These are phyloP conservation scores for Andricus grossulariae DNA, from an alignment of 1,140 invertebrate genomes.

Conservation along the genomic window DNA sequence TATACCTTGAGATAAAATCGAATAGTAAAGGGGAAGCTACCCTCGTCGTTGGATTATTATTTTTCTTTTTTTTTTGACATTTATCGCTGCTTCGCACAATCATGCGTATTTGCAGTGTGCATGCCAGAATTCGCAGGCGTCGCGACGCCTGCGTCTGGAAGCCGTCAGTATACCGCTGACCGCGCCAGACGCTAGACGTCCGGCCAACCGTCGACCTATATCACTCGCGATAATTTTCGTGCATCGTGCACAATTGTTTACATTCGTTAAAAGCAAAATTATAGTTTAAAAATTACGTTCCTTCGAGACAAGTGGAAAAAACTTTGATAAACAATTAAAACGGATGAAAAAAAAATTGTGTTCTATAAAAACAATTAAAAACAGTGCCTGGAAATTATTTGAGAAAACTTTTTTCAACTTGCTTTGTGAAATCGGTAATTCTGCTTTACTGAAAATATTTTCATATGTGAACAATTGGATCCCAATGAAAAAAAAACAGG, in stretches of 20 bases:
- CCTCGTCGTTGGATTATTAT: not conserved
- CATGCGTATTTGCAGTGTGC: not conserved
- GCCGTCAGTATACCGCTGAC: slow-evolving; percentile 55
- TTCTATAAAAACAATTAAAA: not conserved
- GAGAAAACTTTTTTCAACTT: too few relatives aligned
- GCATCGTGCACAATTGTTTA: not conserved
- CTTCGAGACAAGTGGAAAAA: not conserved
- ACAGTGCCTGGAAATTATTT: too few relatives aligned
- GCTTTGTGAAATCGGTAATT: too few relatives aligned
- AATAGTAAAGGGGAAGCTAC: not conserved
- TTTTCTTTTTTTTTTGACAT: not conserved
- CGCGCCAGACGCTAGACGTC: slow-evolving; percentile 54
- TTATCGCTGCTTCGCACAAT: not conserved
- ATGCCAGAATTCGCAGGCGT: slow-evolving; percentile 31
- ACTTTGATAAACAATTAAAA: not conserved
- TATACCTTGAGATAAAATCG: not conserved
- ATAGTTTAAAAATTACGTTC: not conserved
- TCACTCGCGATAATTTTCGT: slow-evolving; percentile 39
- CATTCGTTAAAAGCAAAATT: not conserved
- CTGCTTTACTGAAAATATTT: too few relatives aligned
- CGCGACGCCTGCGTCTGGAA: slow-evolving; percentile 48
- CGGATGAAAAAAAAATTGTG: not conserved
- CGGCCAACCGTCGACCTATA: slow-evolving; percentile 46
- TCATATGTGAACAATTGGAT: too few relatives aligned
- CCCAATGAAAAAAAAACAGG: too few relatives aligned